Evolutionary conservation across 2,888 invertebrate species (phyloP).

Genomic region (Lottia gigantea): DNA sequence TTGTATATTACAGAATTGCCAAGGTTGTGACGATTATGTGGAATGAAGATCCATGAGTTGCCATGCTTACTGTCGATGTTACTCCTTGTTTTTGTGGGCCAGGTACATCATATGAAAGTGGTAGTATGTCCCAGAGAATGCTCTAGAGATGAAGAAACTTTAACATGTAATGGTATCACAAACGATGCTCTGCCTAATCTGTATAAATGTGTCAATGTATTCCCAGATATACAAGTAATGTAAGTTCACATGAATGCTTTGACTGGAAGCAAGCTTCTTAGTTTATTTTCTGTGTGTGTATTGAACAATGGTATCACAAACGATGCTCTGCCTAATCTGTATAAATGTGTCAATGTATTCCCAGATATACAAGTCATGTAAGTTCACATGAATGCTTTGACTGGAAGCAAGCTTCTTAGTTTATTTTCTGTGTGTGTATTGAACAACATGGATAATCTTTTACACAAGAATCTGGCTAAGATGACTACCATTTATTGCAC

Average conservation of each 20-base stretch:
- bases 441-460: no score
- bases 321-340: not conserved
- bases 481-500: no score
- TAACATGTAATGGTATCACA: not conserved
- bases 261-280: no score
- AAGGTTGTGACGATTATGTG: not conserved
- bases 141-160: not conserved
- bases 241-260: not conserved
- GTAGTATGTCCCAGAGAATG: not conserved
- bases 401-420: no score
- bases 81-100: constrained; percentile 9
- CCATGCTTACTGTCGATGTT: not conserved
- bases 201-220: not conserved
- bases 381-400: not conserved
- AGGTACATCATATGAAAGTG: not conserved
- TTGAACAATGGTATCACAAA: not conserved
- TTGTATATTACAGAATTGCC: no score
- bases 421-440: not conserved
- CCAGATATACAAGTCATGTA: not conserved
- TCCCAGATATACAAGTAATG: not conserved
- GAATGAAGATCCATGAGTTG: constrained; percentile 3
- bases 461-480: no score
- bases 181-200: not conserved
- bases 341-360: not conserved
- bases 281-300: not conserved